Evolutionary conservation across 2,888 invertebrate species (phyloP).

Genomic region (Phyto melanocephala): DNA sequence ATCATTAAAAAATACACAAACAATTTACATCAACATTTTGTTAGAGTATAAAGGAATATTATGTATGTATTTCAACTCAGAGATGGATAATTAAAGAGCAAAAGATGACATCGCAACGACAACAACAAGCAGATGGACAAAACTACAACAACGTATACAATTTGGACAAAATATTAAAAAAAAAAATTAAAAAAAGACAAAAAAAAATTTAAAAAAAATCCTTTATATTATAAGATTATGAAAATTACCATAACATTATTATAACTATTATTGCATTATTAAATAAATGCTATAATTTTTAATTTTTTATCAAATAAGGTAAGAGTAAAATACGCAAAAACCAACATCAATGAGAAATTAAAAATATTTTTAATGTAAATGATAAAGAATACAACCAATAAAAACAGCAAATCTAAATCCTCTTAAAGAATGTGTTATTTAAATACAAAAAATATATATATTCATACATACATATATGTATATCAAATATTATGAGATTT

Average conservation of each 20-base stretch:
- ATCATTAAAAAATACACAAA: slow-evolving; percentile 66
- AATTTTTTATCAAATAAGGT: slow-evolving; percentile 25
- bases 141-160: slow-evolving; percentile 48
- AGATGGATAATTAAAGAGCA: slow-evolving; percentile 3
- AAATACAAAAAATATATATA: neutral
- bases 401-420: neutral
- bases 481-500: slow-evolving; percentile 34
- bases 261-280: neutral
- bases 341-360: neutral
- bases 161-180: slow-evolving; percentile 11
- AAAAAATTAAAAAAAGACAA: too few relatives aligned
- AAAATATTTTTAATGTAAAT: too few relatives aligned
- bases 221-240: slow-evolving; percentile 34
- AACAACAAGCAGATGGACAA: neutral
- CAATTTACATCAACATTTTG: slow-evolving; percentile 34
- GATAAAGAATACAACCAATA: too few relatives aligned
- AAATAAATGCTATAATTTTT: slow-evolving; percentile 18
- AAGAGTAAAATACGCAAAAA: slow-evolving; percentile 22
- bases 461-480: slow-evolving; percentile 20
- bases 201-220: slow-evolving; percentile 51
- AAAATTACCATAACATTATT: neutral
- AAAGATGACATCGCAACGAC: neutral
- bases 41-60: neutral
- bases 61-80: neutral
- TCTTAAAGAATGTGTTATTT: slow-evolving; percentile 8